Evolutionary conservation across 2,797 vertebrate species (phyloP).

Genomic region (Rhabdophis nuchalis): DNA sequence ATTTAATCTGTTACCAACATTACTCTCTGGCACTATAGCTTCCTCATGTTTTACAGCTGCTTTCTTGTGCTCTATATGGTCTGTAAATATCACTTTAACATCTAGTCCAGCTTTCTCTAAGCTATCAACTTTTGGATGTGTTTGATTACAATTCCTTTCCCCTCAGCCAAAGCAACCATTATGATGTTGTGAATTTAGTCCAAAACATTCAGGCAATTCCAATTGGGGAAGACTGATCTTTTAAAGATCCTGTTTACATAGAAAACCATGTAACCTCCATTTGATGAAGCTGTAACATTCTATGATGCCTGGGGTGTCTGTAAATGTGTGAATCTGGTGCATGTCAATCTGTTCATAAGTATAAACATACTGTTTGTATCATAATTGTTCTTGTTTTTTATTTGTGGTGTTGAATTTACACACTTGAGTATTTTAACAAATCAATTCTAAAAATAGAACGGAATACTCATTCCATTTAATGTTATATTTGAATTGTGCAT

Average conservation of each 20-base stretch:
- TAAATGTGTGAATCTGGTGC: conserved; percentile 16
- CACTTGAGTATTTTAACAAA: not conserved
- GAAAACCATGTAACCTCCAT: not conserved
- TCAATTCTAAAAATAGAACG: not conserved
- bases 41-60: not conserved
- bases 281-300: conserved; percentile 14
- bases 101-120: not conserved
- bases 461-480: not conserved
- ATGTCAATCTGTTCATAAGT: conserved; percentile 17
- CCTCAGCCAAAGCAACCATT: not conserved
- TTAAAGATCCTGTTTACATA: not conserved
- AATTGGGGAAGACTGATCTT: not conserved
- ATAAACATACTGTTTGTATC: conserved; percentile 18
- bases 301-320: conserved; percentile 9
- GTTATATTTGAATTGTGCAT: not conserved
- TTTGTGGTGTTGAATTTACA: not conserved
- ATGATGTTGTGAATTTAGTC: not conserved
- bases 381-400: conserved; percentile 4
- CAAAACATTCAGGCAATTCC: not conserved
- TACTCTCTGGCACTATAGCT: not conserved
- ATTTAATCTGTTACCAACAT: not conserved
- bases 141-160: not conserved
- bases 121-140: not conserved
- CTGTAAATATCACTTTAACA: not conserved
- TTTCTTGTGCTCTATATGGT: conserved; percentile 2